Conservation (phyloP, 2,888 invertebrate genomes). For the Zootermopsis nevadensis region DNA sequence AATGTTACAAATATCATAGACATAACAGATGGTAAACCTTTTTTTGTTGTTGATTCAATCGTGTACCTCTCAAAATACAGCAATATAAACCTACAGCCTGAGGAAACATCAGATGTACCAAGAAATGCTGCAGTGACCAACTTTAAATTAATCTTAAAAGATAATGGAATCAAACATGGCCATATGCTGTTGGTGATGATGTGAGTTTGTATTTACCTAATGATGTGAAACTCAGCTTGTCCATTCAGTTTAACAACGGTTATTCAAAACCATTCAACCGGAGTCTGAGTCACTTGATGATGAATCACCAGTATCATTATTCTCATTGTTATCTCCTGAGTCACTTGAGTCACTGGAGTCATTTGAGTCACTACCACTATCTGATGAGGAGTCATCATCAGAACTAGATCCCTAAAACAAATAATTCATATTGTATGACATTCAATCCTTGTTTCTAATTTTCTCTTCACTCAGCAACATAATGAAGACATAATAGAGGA, state of each 20-base stretch:
- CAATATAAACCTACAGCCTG: too few relatives aligned
- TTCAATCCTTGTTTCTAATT: neutral
- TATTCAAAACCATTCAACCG: conserved; percentile 17
- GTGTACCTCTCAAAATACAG: too few relatives aligned
- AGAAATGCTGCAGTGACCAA: too few relatives aligned
- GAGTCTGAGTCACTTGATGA: conserved; percentile 50
- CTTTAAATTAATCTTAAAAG: too few relatives aligned
- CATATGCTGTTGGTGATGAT: too few relatives aligned
- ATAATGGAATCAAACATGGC: too few relatives aligned
- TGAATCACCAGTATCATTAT: conserved; percentile 45
- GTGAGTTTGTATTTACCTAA: neutral
- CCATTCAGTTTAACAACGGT: neutral
- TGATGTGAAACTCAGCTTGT: neutral
- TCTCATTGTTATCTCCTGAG: conserved; percentile 39
- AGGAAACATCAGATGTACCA: too few relatives aligned
- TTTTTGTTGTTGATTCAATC: too few relatives aligned
- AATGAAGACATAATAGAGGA: too few relatives aligned
- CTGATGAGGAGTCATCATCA: conserved; percentile 51
- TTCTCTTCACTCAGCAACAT: neutral
- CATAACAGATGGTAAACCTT: too few relatives aligned
- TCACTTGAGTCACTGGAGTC: conserved; percentile 50
- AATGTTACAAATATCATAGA: too few relatives aligned
- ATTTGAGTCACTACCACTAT: conserved; percentile 50
- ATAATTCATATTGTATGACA: neutral
- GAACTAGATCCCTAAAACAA: conserved; percentile 48